Evolutionary conservation across 2,797 vertebrate species (phyloP).

Genomic region (Onychomys torridus): DNA sequence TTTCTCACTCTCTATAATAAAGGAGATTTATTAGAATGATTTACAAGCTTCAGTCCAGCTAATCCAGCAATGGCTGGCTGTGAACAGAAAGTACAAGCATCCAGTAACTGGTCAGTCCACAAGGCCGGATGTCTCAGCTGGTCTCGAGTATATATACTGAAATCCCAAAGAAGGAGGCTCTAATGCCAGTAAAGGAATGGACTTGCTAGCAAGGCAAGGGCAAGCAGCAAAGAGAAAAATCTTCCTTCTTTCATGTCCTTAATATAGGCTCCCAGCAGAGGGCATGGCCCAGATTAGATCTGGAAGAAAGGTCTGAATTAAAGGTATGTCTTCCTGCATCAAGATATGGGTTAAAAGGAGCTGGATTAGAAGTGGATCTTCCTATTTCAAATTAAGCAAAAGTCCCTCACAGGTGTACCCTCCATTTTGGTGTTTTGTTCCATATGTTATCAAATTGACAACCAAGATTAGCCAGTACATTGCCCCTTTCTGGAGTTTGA

Average conservation of each 20-base stretch:
- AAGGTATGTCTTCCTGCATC: neutral
- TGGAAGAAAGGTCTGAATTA: neutral
- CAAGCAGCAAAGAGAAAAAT: neutral
- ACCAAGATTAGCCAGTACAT: neutral
- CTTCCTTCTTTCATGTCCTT: neutral
- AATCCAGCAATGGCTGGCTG: neutral
- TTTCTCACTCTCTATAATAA: neutral
- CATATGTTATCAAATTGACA: neutral
- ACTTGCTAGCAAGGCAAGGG: neutral
- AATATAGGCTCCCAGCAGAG: neutral
- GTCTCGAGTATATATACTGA: neutral
- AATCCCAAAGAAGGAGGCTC: neutral
- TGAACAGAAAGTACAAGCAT: neutral
- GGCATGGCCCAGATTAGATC: neutral
- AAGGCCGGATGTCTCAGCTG: neutral
- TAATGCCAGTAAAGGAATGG: neutral
- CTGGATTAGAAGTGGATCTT: neutral
- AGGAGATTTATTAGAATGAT: neutral
- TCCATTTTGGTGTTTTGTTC: neutral
- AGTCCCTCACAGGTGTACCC: neutral
- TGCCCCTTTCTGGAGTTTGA: conserved; percentile 16
- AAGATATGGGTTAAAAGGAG: neutral
- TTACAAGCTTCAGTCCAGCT: neutral
- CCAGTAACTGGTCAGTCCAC: neutral
- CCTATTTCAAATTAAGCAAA: neutral